Evolutionary conservation across 2,888 invertebrate genomes (phyloP).

Genomic region (Drosophila incognita): DNA sequence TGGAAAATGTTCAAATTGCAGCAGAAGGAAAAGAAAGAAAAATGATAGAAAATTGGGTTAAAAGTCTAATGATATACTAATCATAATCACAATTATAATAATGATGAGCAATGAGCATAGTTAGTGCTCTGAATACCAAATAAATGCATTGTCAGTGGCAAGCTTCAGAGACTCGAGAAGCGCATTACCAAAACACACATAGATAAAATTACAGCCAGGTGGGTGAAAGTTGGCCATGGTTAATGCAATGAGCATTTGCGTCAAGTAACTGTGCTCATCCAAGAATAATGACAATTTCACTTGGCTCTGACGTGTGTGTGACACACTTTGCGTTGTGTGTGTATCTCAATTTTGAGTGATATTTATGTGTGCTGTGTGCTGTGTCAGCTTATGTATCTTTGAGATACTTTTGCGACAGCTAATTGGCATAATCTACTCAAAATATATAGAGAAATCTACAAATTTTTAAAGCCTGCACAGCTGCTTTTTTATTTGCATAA

Average conservation of each 20-base stretch:
- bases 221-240: constrained; percentile 54
- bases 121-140: constrained; percentile 1
- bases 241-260: constrained; percentile 38
- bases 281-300: constrained; percentile 56
- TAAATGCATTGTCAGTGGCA: constrained; percentile 41
- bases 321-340: constrained; percentile 31
- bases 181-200: constrained; percentile 4
- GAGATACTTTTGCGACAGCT: constrained; percentile 15
- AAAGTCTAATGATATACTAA: constrained; percentile 55
- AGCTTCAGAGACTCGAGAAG: constrained; percentile 5
- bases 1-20: constrained; percentile 15
- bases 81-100: constrained; percentile 19
- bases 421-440: constrained; percentile 13
- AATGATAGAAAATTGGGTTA: constrained; percentile 56
- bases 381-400: constrained; percentile 6
- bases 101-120: constrained; percentile 12
- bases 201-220: not conserved
- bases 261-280: constrained; percentile 20
- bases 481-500: not conserved
- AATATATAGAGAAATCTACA: not conserved
- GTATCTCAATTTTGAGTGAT: not conserved
- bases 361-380: not conserved
- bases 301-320: constrained; percentile 26
- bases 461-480: not conserved
- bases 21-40: not conserved